phyloP scores from a whole-genome alignment of 2,888 invertebrate species.

The Terebella lapidaria region DNA sequence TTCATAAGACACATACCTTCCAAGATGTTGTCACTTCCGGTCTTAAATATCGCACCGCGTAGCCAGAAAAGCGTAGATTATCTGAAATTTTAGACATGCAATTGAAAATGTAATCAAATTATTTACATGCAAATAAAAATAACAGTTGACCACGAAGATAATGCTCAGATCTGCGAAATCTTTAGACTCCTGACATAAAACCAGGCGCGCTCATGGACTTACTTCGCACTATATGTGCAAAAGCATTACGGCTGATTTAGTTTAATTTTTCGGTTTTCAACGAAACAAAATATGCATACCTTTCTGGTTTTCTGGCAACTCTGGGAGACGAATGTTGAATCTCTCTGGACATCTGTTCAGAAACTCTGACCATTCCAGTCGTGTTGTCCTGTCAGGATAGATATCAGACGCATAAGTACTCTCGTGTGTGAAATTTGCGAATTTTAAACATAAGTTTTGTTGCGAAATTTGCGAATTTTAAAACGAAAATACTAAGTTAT shows the following conservation, averaged over 20 bases:
- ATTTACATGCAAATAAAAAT: not conserved
- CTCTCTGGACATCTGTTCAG: conserved; percentile 43
- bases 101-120: not conserved
- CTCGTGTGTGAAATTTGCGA: not conserved
- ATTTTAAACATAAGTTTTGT: not conserved
- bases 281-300: not conserved
- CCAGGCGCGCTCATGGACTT: too few relatives aligned
- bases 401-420: too few relatives aligned
- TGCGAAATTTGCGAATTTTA: not conserved
- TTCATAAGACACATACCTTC: too few relatives aligned
- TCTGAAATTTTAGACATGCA: conserved; percentile 32
- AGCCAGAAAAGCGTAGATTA: conserved; percentile 42
- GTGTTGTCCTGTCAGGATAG: conserved; percentile 32
- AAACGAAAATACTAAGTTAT: too few relatives aligned
- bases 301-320: conserved; percentile 28
- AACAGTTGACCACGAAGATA: not conserved
- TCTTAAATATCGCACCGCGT: conserved; percentile 42
- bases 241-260: too few relatives aligned
- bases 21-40: conserved; percentile 24
- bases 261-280: too few relatives aligned
- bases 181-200: too few relatives aligned
- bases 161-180: not conserved
- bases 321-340: conserved; percentile 41
- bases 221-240: too few relatives aligned
- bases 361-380: conserved; percentile 43